These are phyloP conservation scores for Diaperis boleti DNA, from an alignment of 2,888 invertebrate species.

Conservation along the genomic window DNA sequence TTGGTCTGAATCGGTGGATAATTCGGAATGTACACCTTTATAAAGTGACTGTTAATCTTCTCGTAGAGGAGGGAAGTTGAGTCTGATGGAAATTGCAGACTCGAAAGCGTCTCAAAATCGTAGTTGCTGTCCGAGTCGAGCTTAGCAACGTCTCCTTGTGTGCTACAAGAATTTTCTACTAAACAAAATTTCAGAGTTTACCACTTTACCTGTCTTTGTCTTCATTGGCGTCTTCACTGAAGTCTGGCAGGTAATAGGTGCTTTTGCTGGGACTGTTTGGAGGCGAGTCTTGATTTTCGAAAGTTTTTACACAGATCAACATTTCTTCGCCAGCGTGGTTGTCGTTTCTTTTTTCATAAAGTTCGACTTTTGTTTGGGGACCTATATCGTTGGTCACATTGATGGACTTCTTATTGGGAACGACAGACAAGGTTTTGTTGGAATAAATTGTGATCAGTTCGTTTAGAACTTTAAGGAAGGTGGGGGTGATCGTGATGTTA, in stretches of 20 bases:
- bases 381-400: constrained; percentile 76
- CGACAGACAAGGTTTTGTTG: constrained; percentile 64
- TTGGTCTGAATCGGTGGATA: constrained; percentile 74
- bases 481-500: constrained; percentile 78
- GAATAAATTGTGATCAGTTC: constrained; percentile 63
- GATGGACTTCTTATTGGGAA: constrained; percentile 62
- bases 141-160: constrained; percentile 49
- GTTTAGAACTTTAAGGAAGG: constrained; percentile 69
- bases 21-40: constrained; percentile 75
- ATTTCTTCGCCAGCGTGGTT: constrained; percentile 65
- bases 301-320: constrained; percentile 70
- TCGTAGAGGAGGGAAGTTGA: constrained; percentile 72
- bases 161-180: constrained; percentile 44
- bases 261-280: constrained; percentile 71
- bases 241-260: constrained; percentile 49
- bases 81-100: constrained; percentile 67
- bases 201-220: constrained; percentile 64
- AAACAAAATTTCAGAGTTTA: too few relatives aligned
- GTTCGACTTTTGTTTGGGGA: constrained; percentile 71
- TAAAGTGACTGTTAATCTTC: constrained; percentile 74
- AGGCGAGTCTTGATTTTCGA: constrained; percentile 73
- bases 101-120: constrained; percentile 61
- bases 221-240: constrained; percentile 53
- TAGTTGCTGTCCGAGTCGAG: constrained; percentile 52
- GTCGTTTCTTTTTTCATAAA: constrained; percentile 68